Conservation (phyloP, 2,888 invertebrate genomes). For the Polydrusus cervinus region DNA sequence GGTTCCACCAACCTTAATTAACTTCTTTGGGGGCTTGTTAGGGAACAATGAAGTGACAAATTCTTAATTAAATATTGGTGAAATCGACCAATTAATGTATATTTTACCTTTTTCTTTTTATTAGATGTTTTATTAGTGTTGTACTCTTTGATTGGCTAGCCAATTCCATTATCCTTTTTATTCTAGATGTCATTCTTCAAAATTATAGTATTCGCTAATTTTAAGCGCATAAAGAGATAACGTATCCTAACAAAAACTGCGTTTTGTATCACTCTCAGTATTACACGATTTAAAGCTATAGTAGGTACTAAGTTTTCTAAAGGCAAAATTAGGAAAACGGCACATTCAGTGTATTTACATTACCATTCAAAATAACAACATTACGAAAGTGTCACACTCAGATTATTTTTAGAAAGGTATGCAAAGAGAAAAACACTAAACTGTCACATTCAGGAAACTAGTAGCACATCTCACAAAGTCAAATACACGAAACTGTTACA, state of each 20-base stretch:
- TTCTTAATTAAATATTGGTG: no score
- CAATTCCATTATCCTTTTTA: not conserved
- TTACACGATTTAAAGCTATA: not conserved
- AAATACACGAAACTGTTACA: no score
- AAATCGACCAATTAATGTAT: not conserved
- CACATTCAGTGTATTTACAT: not conserved
- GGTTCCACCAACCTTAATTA: not conserved
- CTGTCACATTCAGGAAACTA: no score
- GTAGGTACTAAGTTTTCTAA: no score
- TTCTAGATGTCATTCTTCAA: not conserved
- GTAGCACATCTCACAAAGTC: no score
- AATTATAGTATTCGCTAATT: constrained; percentile 1
- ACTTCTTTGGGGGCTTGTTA: no score
- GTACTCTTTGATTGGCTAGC: constrained; percentile 3
- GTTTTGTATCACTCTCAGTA: not conserved
- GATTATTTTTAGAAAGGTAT: not conserved
- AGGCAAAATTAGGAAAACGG: not conserved
- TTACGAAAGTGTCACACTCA: constrained; percentile 3
- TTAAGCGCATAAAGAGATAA: not conserved
- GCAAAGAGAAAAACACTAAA: not conserved
- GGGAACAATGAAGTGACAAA: no score
- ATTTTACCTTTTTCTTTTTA: not conserved
- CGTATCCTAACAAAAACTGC: constrained; percentile 1
- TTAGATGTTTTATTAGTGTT: not conserved
- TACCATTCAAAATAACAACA: not conserved